Evolutionary conservation across 2,888 invertebrate species (phyloP).

Genomic region (Schizotus pectinicornis): DNA sequence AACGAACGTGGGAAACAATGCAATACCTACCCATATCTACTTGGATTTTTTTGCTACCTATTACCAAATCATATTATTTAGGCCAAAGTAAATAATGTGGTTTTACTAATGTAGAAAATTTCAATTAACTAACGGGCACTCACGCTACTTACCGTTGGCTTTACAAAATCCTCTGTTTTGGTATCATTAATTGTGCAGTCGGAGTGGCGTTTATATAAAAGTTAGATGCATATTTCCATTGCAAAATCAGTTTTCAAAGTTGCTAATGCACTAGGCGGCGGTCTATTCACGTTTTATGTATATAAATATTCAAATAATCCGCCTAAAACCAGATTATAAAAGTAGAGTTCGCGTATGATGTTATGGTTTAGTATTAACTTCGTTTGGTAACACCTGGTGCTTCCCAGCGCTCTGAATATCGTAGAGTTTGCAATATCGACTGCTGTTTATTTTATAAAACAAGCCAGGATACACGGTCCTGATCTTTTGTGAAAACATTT

Average conservation of each 20-base stretch:
- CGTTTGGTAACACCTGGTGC: conserved; percentile 46
- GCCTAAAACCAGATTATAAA: conserved; percentile 57
- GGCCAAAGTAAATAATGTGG: too few relatives aligned
- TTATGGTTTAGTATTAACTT: conserved; percentile 58
- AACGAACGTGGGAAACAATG: too few relatives aligned
- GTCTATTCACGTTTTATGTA: conserved; percentile 53
- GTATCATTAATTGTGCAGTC: conserved; percentile 31
- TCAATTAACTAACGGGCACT: too few relatives aligned
- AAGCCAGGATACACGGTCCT: conserved; percentile 9
- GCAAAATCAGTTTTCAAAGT: conserved; percentile 53
- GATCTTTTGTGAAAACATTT: too few relatives aligned
- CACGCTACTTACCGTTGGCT: too few relatives aligned
- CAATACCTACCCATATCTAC: too few relatives aligned
- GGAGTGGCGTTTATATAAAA: conserved; percentile 22
- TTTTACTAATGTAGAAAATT: too few relatives aligned
- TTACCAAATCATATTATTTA: too few relatives aligned
- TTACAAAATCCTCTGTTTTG: not conserved
- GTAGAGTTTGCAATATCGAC: conserved; percentile 19
- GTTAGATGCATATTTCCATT: conserved; percentile 49
- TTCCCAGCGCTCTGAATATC: conserved; percentile 43
- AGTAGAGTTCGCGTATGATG: conserved; percentile 57
- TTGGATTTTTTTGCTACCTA: too few relatives aligned
- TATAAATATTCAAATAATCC: conserved; percentile 60
- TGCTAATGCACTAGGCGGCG: conserved; percentile 55
- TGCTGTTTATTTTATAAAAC: conserved; percentile 33